Conservation (phyloP, 2,797 vertebrate species). For the Smutsia gigantea region DNA sequence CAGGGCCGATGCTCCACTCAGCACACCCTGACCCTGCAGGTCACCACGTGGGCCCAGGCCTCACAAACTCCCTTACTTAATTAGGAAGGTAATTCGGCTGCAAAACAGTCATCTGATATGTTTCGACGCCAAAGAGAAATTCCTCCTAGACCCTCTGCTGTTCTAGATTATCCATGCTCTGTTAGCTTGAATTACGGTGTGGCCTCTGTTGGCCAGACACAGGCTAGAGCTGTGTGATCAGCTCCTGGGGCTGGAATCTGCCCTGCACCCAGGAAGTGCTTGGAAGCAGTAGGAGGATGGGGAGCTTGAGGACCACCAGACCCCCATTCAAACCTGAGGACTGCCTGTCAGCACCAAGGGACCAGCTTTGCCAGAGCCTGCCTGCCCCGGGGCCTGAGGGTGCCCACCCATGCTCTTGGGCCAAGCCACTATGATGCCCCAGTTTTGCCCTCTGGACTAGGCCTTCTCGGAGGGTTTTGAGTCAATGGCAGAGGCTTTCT, state of each 20-base stretch:
- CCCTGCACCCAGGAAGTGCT: not conserved
- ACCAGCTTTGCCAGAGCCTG: not conserved
- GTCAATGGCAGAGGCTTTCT: not conserved
- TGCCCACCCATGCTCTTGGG: not conserved
- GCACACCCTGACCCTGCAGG: not conserved
- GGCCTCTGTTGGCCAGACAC: conserved; percentile 56
- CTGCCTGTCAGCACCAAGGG: not conserved
- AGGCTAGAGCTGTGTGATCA: not conserved
- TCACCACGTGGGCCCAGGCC: conserved; percentile 24
- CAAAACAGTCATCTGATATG: conserved; percentile 75
- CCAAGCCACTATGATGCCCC: not conserved
- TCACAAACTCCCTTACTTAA: conserved; percentile 59
- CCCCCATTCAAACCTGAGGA: not conserved
- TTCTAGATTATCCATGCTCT: conserved; percentile 73
- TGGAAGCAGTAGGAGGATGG: not conserved
- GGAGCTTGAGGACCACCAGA: not conserved
- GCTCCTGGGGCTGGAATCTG: not conserved
- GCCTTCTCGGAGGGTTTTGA: not conserved
- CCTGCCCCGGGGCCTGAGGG: not conserved
- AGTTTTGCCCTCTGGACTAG: not conserved
- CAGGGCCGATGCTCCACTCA: not conserved
- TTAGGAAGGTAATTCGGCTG: conserved; percentile 68
- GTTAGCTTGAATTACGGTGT: conserved; percentile 60
- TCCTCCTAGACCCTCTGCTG: conserved; percentile 66
- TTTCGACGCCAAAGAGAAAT: conserved; percentile 74